phyloP scores from a whole-genome alignment of 2,888 invertebrate genomes.

The Branchellion lobata region DNA sequence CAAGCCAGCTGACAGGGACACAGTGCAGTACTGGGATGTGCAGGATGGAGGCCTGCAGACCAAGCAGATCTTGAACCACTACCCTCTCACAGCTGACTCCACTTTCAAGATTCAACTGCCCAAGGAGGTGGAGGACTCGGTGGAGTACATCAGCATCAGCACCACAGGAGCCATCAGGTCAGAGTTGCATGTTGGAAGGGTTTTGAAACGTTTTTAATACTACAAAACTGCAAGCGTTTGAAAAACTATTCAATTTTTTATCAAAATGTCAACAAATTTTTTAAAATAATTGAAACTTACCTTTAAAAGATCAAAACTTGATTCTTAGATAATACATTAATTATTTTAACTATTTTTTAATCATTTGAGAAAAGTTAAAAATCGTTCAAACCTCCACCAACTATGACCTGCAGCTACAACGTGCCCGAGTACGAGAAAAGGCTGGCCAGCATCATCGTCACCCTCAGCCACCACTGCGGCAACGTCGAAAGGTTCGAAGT shows the following conservation, averaged over 20 bases:
- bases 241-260: too few species aligned
- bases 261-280: too few species aligned
- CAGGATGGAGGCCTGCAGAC: background rate
- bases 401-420: constrained; percentile 5
- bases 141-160: constrained; percentile 5
- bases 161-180: background rate
- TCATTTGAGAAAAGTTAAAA: too few species aligned
- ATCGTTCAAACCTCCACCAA: too few species aligned
- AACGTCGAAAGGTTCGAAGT: background rate
- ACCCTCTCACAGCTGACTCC: background rate
- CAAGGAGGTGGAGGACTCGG: background rate
- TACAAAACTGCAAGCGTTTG: too few species aligned
- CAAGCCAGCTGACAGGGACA: background rate
- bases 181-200: too few species aligned
- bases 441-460: background rate
- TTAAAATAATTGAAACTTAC: too few species aligned
- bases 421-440: background rate
- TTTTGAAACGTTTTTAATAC: too few species aligned
- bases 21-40: constrained; percentile 2
- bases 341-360: background rate
- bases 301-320: too few species aligned
- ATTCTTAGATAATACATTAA: too few species aligned
- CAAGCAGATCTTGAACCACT: background rate
- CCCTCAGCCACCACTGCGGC: background rate
- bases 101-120: constrained; percentile 12